Percentiles rank a stretch among this genome's conserved stretches.
These are phyloP conservation scores for Cryptomyrus ogoouensis DNA, from an alignment of 2,113 vertebrate species.

Conservation along the genomic window DNA sequence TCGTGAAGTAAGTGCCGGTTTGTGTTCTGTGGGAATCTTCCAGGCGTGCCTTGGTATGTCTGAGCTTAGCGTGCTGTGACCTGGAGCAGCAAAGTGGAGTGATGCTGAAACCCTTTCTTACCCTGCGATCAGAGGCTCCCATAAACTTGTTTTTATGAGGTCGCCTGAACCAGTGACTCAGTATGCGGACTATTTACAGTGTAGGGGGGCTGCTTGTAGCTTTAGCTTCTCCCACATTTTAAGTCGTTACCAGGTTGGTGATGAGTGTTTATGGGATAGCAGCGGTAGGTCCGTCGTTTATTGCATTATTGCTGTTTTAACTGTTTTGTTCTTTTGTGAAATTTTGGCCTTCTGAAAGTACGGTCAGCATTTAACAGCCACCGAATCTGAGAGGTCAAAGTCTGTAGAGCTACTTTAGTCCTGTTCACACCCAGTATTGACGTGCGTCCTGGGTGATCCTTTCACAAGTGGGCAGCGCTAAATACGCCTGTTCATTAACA, in stretches of 20 bases:
- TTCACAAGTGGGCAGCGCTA: too few relatives aligned
- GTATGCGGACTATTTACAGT: background rate
- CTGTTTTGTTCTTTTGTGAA: background rate
- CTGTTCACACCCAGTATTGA: background rate
- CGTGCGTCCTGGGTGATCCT: too few relatives aligned
- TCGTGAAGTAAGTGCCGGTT: constrained; percentile 77
- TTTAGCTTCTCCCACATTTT: background rate
- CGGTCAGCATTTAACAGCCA: background rate
- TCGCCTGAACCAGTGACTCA: background rate
- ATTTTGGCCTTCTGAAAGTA: background rate
- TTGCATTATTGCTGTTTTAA: background rate
- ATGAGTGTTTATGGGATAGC: background rate
- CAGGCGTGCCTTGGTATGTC: background rate
- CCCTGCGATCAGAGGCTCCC: background rate
- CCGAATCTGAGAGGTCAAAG: background rate
- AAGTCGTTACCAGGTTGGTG: background rate
- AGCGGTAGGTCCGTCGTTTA: background rate
- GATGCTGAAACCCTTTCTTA: background rate
- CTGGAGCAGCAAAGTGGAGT: background rate
- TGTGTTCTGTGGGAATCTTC: background rate
- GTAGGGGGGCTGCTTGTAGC: background rate
- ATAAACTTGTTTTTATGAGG: background rate
- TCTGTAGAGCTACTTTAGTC: background rate
- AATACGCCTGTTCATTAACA: too few relatives aligned
- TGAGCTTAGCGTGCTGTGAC: background rate